phyloP scores from a whole-genome alignment of 2,888 invertebrate species.

The Leptinotarsa haldemani region DNA sequence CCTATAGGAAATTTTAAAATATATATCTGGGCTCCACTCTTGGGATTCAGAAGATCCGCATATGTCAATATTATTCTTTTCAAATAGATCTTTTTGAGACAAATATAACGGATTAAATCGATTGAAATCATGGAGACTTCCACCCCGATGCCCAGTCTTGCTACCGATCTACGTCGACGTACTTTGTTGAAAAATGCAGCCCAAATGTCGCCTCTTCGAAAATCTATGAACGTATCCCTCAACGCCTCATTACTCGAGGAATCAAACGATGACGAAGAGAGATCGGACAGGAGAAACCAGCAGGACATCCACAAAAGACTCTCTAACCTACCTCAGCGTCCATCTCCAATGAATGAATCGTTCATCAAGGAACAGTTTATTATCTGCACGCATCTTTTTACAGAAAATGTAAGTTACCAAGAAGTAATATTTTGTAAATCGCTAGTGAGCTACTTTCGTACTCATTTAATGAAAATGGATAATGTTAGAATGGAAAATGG shows the following conservation, averaged over 20 bases:
- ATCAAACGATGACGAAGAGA: slow-evolving; percentile 49
- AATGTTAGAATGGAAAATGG: no score
- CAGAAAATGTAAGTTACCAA: slow-evolving; percentile 76
- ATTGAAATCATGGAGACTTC: slow-evolving; percentile 31
- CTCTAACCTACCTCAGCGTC: slow-evolving; percentile 32
- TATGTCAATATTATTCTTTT: no score
- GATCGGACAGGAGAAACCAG: slow-evolving; percentile 46
- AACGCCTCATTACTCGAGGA: slow-evolving; percentile 26
- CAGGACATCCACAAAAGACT: slow-evolving; percentile 46
- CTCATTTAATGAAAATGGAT: no score
- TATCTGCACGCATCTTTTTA: slow-evolving; percentile 81
- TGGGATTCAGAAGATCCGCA: no score
- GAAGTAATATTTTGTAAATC: no score
- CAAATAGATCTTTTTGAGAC: no score
- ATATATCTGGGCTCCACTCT: no score
- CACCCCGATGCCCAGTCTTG: slow-evolving; percentile 29
- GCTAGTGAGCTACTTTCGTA: no score
- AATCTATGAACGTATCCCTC: slow-evolving; percentile 21
- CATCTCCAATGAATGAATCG: slow-evolving; percentile 45
- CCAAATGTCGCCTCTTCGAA: slow-evolving; percentile 34
- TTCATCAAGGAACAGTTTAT: slow-evolving; percentile 78
- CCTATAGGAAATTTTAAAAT: no score
- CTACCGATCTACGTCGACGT: slow-evolving; percentile 27
- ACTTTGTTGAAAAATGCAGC: slow-evolving; percentile 28
- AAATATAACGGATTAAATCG: neutral